These are phyloP conservation scores for Chelonoidis abingdonii DNA, from an alignment of 2,113 vertebrate genomes.

Conservation along the genomic window DNA sequence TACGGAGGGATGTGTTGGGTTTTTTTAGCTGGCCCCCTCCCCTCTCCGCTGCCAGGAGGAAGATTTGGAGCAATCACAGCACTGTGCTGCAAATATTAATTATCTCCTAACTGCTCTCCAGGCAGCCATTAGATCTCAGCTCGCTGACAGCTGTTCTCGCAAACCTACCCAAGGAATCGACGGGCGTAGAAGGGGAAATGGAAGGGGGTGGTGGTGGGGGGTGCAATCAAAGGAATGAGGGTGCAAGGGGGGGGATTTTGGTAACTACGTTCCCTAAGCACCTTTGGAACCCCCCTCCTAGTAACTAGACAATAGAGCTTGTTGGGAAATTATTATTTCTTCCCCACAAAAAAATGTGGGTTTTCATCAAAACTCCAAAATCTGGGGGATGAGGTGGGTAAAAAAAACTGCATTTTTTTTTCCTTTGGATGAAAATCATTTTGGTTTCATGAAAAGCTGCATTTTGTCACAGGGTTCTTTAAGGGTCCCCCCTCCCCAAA, in stretches of 20 bases:
- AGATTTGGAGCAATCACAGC: constrained; percentile 77
- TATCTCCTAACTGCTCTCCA: constrained; percentile 84
- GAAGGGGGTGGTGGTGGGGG: neutral
- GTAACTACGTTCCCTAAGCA: neutral
- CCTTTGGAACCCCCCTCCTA: neutral
- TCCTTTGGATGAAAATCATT: neutral
- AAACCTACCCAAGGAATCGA: constrained; percentile 27
- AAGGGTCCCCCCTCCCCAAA: neutral
- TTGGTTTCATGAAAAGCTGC: neutral
- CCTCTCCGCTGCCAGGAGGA: constrained; percentile 49
- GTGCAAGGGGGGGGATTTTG: too few species aligned
- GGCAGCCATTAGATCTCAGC: constrained; percentile 77
- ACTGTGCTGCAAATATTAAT: constrained; percentile 84
- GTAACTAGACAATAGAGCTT: neutral
- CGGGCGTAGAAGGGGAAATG: neutral
- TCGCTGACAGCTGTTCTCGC: constrained; percentile 79
- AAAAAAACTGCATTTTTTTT: too few species aligned
- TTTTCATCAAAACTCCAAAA: neutral
- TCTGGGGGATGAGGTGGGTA: too few species aligned
- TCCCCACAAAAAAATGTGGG: neutral
- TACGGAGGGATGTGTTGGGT: neutral
- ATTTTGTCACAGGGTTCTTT: neutral
- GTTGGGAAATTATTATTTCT: neutral
- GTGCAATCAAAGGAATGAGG: neutral
- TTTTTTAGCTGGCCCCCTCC: neutral